A percentile compares a stretch with the other conserved stretches of the same genome.
phyloP scores from a whole-genome alignment of 2,113 vertebrate genomes.

The Puffinus mauretanicus region DNA sequence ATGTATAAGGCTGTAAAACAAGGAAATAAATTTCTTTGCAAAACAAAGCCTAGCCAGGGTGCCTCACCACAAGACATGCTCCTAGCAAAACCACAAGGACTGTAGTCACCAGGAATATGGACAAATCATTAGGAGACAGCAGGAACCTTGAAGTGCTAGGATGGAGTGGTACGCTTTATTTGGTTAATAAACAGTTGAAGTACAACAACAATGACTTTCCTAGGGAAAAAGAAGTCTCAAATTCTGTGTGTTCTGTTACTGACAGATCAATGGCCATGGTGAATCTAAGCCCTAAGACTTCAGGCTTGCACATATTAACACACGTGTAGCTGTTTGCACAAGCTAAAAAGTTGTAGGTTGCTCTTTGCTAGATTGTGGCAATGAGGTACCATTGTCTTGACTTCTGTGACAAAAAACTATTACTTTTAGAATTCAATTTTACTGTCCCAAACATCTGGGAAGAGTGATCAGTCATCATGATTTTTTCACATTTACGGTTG shows the following conservation, averaged over 20 bases:
- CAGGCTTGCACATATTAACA: neutral
- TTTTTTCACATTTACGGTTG: neutral
- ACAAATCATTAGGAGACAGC: neutral
- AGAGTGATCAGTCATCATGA: neutral
- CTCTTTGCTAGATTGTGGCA: neutral
- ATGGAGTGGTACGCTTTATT: neutral
- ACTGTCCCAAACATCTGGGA: neutral
- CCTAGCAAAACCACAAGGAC: neutral
- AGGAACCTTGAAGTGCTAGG: neutral
- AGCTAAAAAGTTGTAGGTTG: neutral
- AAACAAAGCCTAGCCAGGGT: neutral
- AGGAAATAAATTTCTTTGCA: slow-evolving; percentile 14
- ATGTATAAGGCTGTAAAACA: neutral
- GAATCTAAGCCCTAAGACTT: neutral
- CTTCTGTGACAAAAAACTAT: neutral
- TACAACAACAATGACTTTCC: neutral
- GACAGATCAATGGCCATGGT: neutral
- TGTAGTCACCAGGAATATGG: neutral
- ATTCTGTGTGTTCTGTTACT: neutral
- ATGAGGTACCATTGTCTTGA: neutral
- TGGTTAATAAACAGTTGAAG: neutral
- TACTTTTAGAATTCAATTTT: neutral
- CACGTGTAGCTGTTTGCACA: neutral
- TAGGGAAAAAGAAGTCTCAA: neutral
- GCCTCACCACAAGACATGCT: neutral